Conservation (phyloP, 2,797 vertebrate genomes). For the Cheirogaleus major region DNA sequence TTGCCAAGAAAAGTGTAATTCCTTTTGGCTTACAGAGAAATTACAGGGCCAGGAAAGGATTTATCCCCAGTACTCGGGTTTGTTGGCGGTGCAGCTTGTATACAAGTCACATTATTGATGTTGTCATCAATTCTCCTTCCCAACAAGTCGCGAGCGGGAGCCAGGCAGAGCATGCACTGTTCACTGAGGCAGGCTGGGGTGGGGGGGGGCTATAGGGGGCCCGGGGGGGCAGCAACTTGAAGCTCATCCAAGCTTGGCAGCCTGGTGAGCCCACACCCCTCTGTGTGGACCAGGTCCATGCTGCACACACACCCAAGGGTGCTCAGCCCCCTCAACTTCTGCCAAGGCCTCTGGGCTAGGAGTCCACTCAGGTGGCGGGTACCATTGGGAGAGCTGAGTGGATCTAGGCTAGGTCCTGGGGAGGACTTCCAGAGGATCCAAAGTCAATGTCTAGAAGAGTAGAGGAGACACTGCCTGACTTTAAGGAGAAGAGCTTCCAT, state of each 20-base stretch:
- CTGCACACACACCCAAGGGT: too few species aligned
- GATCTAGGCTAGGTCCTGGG: neutral
- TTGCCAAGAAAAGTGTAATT: conserved; percentile 72
- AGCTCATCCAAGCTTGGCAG: neutral
- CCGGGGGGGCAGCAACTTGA: neutral
- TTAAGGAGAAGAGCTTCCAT: neutral
- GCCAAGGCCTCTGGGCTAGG: neutral
- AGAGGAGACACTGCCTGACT: neutral
- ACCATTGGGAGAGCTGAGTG: neutral
- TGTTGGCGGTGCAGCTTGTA: conserved; percentile 72
- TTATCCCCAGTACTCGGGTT: conserved; percentile 66
- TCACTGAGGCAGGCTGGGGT: fast-evolving
- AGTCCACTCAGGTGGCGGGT: neutral
- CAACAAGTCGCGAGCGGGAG: conserved; percentile 60
- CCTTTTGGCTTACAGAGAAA: conserved; percentile 76
- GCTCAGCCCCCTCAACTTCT: neutral
- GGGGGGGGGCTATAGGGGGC: neutral
- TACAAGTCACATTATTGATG: conserved; percentile 82
- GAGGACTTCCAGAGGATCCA: neutral
- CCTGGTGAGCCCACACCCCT: neutral
- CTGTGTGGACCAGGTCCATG: neutral
- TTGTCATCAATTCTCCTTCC: conserved; percentile 80
- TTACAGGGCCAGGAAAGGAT: conserved; percentile 70
- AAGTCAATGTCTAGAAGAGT: neutral
- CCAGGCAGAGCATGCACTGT: neutral